Evolutionary conservation across 2,797 vertebrate genomes (phyloP).

Genomic region (Carapus acus): DNA sequence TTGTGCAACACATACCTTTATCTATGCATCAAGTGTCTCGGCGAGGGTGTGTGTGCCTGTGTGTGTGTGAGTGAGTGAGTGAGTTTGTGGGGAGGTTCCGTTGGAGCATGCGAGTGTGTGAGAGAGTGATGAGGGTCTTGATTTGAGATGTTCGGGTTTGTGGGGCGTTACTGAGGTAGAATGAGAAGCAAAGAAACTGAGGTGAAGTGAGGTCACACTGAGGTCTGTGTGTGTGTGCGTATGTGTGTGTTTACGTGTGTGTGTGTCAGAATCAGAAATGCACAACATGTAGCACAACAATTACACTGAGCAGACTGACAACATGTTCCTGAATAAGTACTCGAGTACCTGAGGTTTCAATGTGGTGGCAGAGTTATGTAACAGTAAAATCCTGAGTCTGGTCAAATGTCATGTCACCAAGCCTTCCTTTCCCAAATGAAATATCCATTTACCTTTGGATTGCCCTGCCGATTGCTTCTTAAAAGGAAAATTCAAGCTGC

Average conservation of each 20-base stretch:
- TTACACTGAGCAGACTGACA: constrained; percentile 66
- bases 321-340: constrained; percentile 73
- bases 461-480: constrained; percentile 21
- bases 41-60: constrained; percentile 40
- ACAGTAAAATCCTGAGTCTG: constrained; percentile 65
- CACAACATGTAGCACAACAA: constrained; percentile 68
- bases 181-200: constrained; percentile 63
- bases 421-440: constrained; percentile 48
- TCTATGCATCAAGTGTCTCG: too few species aligned
- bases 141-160: constrained; percentile 37
- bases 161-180: constrained; percentile 70
- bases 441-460: constrained; percentile 34
- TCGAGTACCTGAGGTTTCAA: constrained; percentile 71
- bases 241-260: too few species aligned
- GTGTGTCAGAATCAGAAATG: constrained; percentile 64
- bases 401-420: constrained; percentile 55
- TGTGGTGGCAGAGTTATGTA: constrained; percentile 61
- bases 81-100: background rate
- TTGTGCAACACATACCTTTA: too few species aligned
- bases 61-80: constrained; percentile 18
- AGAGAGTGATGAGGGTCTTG: constrained; percentile 40
- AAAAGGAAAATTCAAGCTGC: constrained; percentile 3
- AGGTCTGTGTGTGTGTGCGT: too few species aligned
- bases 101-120: constrained; percentile 10
- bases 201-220: constrained; percentile 66